Conservation (phyloP, 2,113 vertebrate genomes). For the Cryptotis parvus region DNA sequence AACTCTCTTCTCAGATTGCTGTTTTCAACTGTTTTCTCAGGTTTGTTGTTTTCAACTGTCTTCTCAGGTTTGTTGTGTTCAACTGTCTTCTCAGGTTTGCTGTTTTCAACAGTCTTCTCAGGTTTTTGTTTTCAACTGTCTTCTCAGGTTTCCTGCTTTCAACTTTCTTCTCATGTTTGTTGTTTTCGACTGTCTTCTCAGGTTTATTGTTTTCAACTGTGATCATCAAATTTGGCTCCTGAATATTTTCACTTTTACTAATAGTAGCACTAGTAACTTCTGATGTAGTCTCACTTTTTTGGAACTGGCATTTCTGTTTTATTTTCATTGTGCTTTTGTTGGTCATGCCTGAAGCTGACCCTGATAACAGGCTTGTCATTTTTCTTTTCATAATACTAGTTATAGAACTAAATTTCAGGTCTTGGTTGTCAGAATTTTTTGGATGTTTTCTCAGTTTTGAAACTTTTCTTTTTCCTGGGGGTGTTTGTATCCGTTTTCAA, state of each 20-base stretch:
- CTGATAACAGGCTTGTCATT: not conserved
- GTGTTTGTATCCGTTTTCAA: not conserved
- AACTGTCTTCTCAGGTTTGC: no score
- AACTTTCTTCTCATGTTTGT: no score
- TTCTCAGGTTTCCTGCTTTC: no score
- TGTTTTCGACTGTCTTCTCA: no score
- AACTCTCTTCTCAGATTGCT: conserved; percentile 12
- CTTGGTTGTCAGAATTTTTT: not conserved
- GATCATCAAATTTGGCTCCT: not conserved
- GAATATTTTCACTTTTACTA: not conserved
- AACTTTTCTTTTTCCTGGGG: conserved; percentile 7
- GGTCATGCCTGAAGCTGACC: not conserved
- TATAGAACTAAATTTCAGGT: not conserved
- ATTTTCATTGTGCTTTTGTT: conserved; percentile 34
- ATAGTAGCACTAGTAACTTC: not conserved
- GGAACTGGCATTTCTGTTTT: not conserved
- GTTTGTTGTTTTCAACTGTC: conserved; percentile 16
- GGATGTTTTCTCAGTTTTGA: not conserved
- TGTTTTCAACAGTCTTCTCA: no score
- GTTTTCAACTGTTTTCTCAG: no score
- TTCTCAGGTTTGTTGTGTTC: no score
- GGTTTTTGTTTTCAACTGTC: no score
- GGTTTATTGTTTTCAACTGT: not conserved
- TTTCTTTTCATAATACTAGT: conserved; percentile 1
- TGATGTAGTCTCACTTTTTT: not conserved